Evolutionary conservation across 2,888 invertebrate species (phyloP).

Genomic region (Elaeidobius kamerunicus): DNA sequence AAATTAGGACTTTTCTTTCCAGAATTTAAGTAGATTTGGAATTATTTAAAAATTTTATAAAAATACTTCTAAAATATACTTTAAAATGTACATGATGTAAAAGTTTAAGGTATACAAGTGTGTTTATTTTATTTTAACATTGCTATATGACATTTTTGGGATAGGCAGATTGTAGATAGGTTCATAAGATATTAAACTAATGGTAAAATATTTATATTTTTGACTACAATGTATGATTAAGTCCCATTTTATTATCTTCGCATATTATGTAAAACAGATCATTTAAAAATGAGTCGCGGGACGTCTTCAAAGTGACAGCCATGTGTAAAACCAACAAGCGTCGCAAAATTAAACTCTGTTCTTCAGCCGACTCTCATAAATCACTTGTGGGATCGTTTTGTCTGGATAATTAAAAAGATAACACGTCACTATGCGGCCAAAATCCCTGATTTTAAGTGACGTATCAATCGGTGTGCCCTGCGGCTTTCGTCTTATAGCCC

Average conservation of each 20-base stretch:
- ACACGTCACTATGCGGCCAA: conserved; percentile 13
- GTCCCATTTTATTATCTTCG: conserved; percentile 7
- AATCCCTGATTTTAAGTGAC: conserved; percentile 21
- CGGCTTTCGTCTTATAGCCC: background rate
- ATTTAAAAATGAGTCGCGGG: conserved; percentile 1
- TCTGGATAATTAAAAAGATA: conserved; percentile 25
- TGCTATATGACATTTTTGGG: too few relatives aligned
- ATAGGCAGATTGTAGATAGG: too few relatives aligned
- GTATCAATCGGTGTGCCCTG: conserved; percentile 11
- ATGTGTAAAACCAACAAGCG: conserved; percentile 18
- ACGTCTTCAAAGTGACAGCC: conserved; percentile 13
- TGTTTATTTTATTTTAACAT: too few relatives aligned
- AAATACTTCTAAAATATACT: too few relatives aligned
- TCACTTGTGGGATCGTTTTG: conserved; percentile 18
- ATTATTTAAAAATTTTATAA: too few relatives aligned
- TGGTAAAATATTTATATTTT: too few relatives aligned
- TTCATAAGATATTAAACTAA: too few relatives aligned
- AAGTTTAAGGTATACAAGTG: too few relatives aligned
- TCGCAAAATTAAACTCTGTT: conserved; percentile 9
- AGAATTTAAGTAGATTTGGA: too few relatives aligned
- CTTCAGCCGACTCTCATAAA: conserved; percentile 18
- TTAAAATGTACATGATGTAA: too few relatives aligned
- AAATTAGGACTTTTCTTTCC: too few relatives aligned
- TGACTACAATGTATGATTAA: too few relatives aligned
- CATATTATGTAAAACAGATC: conserved; percentile 12